phyloP scores from a whole-genome alignment of 30 jellyfish, hydroid and myxozoan genomes.

The Phacellophora camtschatica region DNA sequence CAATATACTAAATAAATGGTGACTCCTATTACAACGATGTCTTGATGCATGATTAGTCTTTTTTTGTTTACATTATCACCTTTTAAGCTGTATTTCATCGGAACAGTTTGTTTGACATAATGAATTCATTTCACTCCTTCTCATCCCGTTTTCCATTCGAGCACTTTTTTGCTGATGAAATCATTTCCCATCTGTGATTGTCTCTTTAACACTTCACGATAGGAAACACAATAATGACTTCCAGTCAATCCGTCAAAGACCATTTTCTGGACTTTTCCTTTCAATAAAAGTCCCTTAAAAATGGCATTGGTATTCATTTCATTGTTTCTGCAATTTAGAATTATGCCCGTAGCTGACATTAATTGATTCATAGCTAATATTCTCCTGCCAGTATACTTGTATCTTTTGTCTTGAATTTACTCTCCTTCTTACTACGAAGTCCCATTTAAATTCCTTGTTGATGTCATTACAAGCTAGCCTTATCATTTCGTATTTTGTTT shows the following conservation, averaged over 20 bases:
- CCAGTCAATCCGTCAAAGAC: neutral
- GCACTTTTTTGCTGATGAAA: neutral
- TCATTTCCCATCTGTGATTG: neutral
- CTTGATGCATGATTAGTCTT: neutral
- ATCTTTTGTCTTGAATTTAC: neutral
- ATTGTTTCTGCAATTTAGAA: neutral
- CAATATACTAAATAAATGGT: neutral
- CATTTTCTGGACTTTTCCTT: neutral
- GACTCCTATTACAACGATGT: neutral
- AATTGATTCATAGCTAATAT: neutral
- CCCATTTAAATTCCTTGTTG: neutral
- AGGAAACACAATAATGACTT: neutral
- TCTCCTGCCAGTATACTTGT: neutral
- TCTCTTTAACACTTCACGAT: neutral
- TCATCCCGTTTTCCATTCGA: neutral
- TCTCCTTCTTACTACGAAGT: neutral
- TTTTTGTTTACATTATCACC: neutral
- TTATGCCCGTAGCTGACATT: neutral
- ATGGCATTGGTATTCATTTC: neutral
- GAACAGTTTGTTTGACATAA: neutral
- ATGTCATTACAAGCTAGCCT: neutral
- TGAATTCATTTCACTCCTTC: neutral
- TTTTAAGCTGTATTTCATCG: neutral
- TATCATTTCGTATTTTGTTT: neutral
- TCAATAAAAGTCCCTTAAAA: neutral